A percentile compares a stretch with the other conserved stretches of the same genome.
Evolutionary conservation across 2,888 invertebrate species (phyloP).

Genomic region (Dolichomitus sp.): DNA sequence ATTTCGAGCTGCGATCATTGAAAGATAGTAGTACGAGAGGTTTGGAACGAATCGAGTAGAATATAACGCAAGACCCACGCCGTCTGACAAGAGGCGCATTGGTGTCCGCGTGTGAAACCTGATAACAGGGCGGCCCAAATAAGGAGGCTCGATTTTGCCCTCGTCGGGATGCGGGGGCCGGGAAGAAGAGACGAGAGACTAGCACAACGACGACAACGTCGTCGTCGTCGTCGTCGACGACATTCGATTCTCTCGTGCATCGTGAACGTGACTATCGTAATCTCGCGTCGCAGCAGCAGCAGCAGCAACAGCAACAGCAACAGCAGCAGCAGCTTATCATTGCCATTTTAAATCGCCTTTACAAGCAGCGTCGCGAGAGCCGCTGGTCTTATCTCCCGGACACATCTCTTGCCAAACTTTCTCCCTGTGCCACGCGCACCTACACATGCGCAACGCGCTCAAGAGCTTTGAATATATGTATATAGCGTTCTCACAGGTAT

Average conservation of each 20-base stretch:
- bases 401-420: slow-evolving; percentile 84
- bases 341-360: slow-evolving; percentile 83
- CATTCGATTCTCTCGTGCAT: slow-evolving; percentile 1
- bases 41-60: too few relatives aligned
- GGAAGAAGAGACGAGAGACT: slow-evolving; percentile 59
- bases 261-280: not conserved
- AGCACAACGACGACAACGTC: slow-evolving; percentile 45
- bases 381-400: slow-evolving; percentile 84
- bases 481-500: slow-evolving; percentile 7
- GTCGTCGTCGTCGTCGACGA: not conserved
- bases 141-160: slow-evolving; percentile 80
- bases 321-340: slow-evolving; percentile 80
- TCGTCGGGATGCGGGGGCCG: slow-evolving; percentile 56
- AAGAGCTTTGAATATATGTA: slow-evolving; percentile 1
- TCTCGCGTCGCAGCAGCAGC: slow-evolving; percentile 10
- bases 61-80: slow-evolving; percentile 8
- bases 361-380: slow-evolving; percentile 37
- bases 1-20: too few relatives aligned
- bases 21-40: too few relatives aligned
- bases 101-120: slow-evolving; percentile 84
- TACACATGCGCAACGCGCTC: slow-evolving; percentile 46
- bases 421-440: slow-evolving; percentile 70
- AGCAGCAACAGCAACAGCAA: not conserved
- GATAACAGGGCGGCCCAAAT: slow-evolving; percentile 85
- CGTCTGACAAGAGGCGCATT: slow-evolving; percentile 69